These are phyloP conservation scores for Stenopsyche tienmushanensis DNA, from an alignment of 1,140 invertebrate species.

Conservation along the genomic window DNA sequence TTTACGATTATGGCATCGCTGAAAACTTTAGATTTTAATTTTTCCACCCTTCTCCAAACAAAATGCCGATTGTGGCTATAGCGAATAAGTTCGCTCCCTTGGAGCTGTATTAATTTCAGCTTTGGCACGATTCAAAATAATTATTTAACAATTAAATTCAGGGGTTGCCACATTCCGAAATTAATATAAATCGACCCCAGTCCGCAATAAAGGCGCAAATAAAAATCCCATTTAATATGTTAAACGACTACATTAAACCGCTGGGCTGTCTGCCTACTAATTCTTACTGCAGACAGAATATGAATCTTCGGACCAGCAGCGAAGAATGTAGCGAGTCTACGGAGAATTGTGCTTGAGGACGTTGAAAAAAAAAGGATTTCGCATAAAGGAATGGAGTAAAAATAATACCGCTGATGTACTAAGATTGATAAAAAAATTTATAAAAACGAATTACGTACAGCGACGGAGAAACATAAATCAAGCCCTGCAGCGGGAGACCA, in stretches of 20 bases:
- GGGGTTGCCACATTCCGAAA: conserved; percentile 19
- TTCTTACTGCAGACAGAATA: conserved; percentile 35
- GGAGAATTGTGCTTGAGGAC: conserved; percentile 15
- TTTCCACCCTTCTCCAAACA: too few species aligned
- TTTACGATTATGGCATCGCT: conserved; percentile 17
- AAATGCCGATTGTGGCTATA: too few species aligned
- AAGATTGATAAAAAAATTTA: too few species aligned
- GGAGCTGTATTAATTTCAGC: too few species aligned
- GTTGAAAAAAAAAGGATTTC: not conserved
- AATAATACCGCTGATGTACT: conserved; percentile 2
- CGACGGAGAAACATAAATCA: too few species aligned
- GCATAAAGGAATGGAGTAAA: not conserved
- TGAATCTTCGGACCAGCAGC: conserved; percentile 31
- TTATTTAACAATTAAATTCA: conserved; percentile 30
- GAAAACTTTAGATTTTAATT: too few species aligned
- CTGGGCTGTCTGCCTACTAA: conserved; percentile 35
- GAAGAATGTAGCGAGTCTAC: conserved; percentile 21
- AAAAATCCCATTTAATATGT: conserved; percentile 37
- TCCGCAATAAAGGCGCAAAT: conserved; percentile 33
- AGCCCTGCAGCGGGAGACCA: too few species aligned
- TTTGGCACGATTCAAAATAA: too few species aligned
- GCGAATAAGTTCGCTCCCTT: too few species aligned
- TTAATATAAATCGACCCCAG: conserved; percentile 32
- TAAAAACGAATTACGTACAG: too few species aligned
- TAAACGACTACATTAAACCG: conserved; percentile 39